Evolutionary conservation across 2,888 invertebrate species (phyloP).

Genomic region (Amiota minor): DNA sequence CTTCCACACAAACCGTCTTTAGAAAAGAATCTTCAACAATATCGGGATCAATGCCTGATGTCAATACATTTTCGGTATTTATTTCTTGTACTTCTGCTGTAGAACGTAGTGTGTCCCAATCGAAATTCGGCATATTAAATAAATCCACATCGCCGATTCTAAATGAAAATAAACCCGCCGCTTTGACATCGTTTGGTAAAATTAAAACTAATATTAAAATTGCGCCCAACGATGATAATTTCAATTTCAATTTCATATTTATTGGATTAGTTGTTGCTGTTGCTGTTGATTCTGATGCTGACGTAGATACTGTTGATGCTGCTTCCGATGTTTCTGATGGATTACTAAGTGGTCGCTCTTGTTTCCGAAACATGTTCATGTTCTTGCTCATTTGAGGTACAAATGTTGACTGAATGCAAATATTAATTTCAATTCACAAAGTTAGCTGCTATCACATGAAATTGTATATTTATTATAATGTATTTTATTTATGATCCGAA

Average conservation of each 20-base stretch:
- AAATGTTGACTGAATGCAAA: conserved; percentile 54
- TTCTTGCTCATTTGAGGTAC: conserved; percentile 45
- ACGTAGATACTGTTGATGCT: neutral
- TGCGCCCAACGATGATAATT: conserved; percentile 22
- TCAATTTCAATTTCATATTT: neutral
- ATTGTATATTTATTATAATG: neutral
- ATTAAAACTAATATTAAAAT: conserved; percentile 31
- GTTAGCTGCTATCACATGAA: neutral
- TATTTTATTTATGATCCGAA: neutral
- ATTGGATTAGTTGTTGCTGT: no score
- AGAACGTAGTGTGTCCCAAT: conserved; percentile 21
- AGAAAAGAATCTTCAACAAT: conserved; percentile 65
- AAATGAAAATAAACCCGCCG: conserved; percentile 50
- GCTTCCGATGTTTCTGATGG: no score
- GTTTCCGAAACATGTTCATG: conserved; percentile 31
- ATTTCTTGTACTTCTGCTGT: neutral
- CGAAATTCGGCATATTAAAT: conserved; percentile 53
- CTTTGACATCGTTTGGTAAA: conserved; percentile 36
- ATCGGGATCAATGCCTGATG: conserved; percentile 57
- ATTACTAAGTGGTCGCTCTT: no score
- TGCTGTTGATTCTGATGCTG: no score
- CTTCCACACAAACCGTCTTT: conserved; percentile 59
- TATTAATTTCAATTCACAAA: neutral
- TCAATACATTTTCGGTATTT: conserved; percentile 26
- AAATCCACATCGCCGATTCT: conserved; percentile 56